Base-by-base conservation (phyloP, 2,888 invertebrate species). In the Drosophila anceps region DNA sequence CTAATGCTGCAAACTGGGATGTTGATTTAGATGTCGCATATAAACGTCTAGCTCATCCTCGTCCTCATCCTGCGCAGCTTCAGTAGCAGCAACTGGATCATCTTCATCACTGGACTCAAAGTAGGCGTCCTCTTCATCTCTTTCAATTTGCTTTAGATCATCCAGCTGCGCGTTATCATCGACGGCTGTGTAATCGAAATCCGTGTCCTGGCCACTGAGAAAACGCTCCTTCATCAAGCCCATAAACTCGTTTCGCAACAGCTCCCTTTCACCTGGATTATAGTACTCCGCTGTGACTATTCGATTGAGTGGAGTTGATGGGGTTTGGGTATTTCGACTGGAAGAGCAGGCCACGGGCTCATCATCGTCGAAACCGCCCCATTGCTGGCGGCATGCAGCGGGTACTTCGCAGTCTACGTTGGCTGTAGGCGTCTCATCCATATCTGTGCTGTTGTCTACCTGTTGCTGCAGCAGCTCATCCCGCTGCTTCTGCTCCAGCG, bases 71-170 rank as follows among this genome's bases (percentile, higher is more conserved):
- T 12, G 20, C 7, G 7, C 3, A 13, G 7, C 20, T 6, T 0
- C 43, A 93, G 86, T 12, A 7, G 88, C 63, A 93, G 87, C 12
- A 4, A 12, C 31, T 92, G 8, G 15, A 1, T 93, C 93, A 76
- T 95, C 95, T 76, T 96, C 95, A 31, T 95, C 95, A 92, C 97
- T 97, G 5, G 96, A 48, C 2, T 98, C 97, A 93, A 98, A 98
- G 92, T 98, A 98, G 90, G 95, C 96, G 83, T 98, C 98, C 93
- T 98, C 97, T 79, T 96, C 96, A 93, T 98, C 98, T 84, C 95
- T 95, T 46, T 95, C 95, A 69, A 95, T 93, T 60, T 96, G 94
- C 68, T 96, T 95, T 73, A 96, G 91, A 84, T 95, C 95, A 92
- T 98, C 98, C 92, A 96, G 96, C 60, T 95, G 95, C 48, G 96